phyloP scores from a whole-genome alignment of 1,140 invertebrate species.

The Reticulitermes speratus region DNA sequence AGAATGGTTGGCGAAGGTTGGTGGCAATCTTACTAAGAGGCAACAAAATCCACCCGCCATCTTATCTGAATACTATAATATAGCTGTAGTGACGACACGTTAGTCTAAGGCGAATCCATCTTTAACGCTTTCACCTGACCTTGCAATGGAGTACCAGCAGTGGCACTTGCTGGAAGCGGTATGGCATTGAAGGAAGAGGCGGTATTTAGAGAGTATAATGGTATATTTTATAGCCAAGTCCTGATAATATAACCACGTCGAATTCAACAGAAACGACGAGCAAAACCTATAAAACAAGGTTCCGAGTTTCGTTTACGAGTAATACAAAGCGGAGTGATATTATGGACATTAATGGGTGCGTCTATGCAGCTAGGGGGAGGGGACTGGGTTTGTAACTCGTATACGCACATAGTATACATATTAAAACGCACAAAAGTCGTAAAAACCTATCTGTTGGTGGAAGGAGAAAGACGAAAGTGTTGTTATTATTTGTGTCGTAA shows the following conservation, averaged over 20 bases:
- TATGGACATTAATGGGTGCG: not conserved
- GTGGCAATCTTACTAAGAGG: no score
- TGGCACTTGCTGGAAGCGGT: not conserved
- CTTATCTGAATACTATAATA: no score
- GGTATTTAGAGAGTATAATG: not conserved
- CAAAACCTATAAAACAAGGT: conserved; percentile 10
- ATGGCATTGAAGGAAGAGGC: not conserved
- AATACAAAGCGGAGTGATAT: not conserved
- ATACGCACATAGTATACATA: not conserved
- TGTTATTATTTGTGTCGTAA: not conserved
- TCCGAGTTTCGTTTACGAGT: conserved; percentile 4
- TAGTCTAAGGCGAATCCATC: not conserved
- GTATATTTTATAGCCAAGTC: conserved; percentile 15
- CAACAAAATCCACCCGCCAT: no score
- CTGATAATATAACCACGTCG: conserved; percentile 15
- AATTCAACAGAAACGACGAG: conserved; percentile 15
- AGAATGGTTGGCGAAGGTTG: no score
- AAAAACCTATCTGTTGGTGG: conserved; percentile 8
- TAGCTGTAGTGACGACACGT: no score
- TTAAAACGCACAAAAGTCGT: conserved; percentile 8
- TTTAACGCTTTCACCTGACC: not conserved
- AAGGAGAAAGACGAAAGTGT: not conserved
- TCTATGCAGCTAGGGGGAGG: not conserved
- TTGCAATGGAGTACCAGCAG: not conserved
- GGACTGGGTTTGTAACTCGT: not conserved